Evolutionary conservation across 2,888 invertebrate genomes (phyloP).

Genomic region (Osedax frankpressi): DNA sequence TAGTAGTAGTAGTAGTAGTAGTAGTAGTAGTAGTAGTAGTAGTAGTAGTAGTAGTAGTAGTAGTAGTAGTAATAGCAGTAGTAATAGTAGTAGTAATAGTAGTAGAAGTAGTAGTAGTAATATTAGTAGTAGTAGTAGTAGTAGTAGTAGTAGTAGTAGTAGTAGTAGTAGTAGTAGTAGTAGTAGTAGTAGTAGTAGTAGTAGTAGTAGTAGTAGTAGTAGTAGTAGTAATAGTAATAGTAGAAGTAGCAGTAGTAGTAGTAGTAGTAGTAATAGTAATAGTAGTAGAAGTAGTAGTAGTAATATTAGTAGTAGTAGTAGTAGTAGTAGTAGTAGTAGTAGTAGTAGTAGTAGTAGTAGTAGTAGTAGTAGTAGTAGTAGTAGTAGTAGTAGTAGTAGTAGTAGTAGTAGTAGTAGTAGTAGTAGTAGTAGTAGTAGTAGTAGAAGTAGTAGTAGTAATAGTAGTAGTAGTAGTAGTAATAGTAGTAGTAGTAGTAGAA

Average conservation of each 20-base stretch:
- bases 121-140: too few species aligned
- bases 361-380: neutral
- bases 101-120: too few species aligned
- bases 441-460: neutral
- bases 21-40: neutral
- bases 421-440: neutral
- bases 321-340: neutral
- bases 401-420: neutral
- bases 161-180: neutral
- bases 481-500: neutral
- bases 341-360: neutral
- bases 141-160: conserved; percentile 1
- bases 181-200: neutral
- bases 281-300: neutral
- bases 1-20: neutral
- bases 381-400: neutral
- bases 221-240: conserved; percentile 1
- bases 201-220: neutral
- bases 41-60: neutral
- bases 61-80: too few species aligned
- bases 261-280: neutral
- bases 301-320: neutral
- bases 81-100: too few species aligned
- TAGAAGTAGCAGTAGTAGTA: neutral
- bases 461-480: neutral